A percentile compares a stretch with the other conserved stretches of the same genome.
Conservation (phyloP, 2,888 invertebrate species). For the Trachelus stipa region DNA sequence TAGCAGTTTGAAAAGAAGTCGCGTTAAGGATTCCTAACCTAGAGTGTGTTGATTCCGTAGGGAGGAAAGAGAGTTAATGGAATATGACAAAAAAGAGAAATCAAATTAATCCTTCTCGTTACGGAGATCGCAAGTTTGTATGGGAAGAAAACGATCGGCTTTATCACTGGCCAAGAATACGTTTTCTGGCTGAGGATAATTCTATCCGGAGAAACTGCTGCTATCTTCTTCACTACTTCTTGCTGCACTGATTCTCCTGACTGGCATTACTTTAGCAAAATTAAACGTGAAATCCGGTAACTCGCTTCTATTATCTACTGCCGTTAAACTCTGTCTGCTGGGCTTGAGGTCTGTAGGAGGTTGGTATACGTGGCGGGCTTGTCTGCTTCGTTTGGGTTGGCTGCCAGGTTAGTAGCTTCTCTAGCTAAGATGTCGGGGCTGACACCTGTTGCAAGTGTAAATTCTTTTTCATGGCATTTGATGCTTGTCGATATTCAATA, state of each 20-base stretch:
- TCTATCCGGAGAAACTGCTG: neutral
- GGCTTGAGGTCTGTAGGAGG: neutral
- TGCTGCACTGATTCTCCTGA: neutral
- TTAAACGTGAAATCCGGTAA: slow-evolving; percentile 16
- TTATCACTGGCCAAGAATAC: slow-evolving; percentile 29
- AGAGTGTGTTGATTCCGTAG: neutral
- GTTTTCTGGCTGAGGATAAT: slow-evolving; percentile 19
- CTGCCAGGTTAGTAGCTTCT: neutral
- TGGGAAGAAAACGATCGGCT: neutral
- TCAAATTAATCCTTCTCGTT: neutral
- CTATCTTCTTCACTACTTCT: neutral
- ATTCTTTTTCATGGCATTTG: neutral
- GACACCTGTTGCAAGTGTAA: slow-evolving; percentile 6
- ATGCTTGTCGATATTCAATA: neutral
- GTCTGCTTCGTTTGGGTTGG: neutral
- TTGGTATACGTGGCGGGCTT: neutral
- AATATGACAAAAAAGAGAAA: neutral
- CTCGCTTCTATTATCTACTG: neutral
- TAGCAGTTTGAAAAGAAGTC: no score
- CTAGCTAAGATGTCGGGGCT: neutral
- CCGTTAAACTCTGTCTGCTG: neutral
- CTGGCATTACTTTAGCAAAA: slow-evolving; percentile 22
- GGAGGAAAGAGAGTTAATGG: neutral
- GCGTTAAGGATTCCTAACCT: no score
- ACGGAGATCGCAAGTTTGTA: neutral